A percentile compares a stretch with the other conserved stretches of the same genome.
Conservation (phyloP, 35 echinoderm and acorn worm species). For the Heliocidaris tuberculata region DNA sequence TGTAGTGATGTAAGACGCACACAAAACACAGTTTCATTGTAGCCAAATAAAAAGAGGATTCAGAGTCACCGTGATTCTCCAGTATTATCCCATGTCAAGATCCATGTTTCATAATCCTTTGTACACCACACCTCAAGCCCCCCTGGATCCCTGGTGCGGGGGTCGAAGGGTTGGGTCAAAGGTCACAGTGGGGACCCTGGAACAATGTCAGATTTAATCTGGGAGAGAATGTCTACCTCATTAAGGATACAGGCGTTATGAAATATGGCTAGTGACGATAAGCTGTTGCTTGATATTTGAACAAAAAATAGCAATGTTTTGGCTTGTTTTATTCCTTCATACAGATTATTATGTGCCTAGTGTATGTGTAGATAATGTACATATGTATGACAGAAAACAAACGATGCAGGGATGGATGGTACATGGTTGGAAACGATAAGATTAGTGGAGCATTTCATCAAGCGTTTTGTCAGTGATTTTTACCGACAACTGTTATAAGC, state of each 20-base stretch:
- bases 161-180: neutral
- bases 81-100: neutral
- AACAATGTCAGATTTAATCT: slow-evolving; percentile 33
- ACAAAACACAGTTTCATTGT: too few relatives aligned
- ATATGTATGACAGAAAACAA: too few relatives aligned
- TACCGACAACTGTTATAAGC: too few relatives aligned
- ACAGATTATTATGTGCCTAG: too few relatives aligned
- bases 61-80: neutral
- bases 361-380: too few relatives aligned
- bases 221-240: neutral
- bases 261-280: neutral
- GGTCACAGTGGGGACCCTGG: slow-evolving; percentile 8
- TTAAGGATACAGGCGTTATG: neutral
- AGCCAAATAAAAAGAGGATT: neutral
- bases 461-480: too few relatives aligned
- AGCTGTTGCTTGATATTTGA: neutral
- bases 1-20: too few relatives aligned
- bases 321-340: too few relatives aligned
- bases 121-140: neutral
- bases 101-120: neutral
- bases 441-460: too few relatives aligned
- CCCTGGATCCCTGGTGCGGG: neutral
- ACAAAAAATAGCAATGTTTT: too few relatives aligned
- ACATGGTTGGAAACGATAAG: too few relatives aligned
- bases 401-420: too few relatives aligned